A percentile compares a stretch with the other conserved stretches of the same genome.
These are phyloP conservation scores for Neoniphon sammara DNA, from an alignment of 2,797 vertebrate genomes.

Conservation along the genomic window DNA sequence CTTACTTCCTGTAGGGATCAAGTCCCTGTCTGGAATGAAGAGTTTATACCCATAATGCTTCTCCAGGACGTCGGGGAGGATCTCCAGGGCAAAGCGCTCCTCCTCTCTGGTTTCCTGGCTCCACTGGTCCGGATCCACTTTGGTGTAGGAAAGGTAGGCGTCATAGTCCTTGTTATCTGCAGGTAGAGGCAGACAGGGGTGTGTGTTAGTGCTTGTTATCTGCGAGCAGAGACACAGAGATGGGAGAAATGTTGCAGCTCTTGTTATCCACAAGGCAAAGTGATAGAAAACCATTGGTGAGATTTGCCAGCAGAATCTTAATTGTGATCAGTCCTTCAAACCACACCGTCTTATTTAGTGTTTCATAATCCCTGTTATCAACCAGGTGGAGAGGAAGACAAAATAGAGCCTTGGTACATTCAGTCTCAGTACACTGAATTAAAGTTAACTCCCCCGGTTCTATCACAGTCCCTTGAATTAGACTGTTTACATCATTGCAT, in stretches of 20 bases:
- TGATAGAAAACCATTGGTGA: slow-evolving; percentile 1
- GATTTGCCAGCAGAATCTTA: slow-evolving; percentile 5
- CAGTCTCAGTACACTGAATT: slow-evolving; percentile 8
- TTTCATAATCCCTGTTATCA: slow-evolving; percentile 17
- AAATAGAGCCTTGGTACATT: slow-evolving; percentile 3
- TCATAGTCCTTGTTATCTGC: slow-evolving; percentile 98
- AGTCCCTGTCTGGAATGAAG: slow-evolving; percentile 98
- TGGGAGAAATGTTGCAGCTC: slow-evolving; percentile 87
- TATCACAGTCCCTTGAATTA: background rate
- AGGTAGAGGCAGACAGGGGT: slow-evolving; percentile 85
- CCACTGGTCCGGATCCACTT: slow-evolving; percentile 99
- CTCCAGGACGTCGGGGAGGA: slow-evolving; percentile 97
- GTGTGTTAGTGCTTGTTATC: too few species aligned
- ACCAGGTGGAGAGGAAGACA: slow-evolving; percentile 9
- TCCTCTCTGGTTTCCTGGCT: slow-evolving; percentile 97
- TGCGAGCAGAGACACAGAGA: slow-evolving; percentile 73
- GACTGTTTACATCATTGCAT: slow-evolving; percentile 13
- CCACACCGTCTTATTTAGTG: slow-evolving; percentile 9
- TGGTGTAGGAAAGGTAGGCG: slow-evolving; percentile 97
- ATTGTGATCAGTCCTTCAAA: slow-evolving; percentile 17
- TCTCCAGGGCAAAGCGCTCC: slow-evolving; percentile 97
- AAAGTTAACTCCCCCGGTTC: background rate
- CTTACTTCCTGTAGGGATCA: slow-evolving; percentile 99
- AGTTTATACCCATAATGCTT: slow-evolving; percentile 99
- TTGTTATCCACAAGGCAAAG: slow-evolving; percentile 82